These are phyloP conservation scores for Adelphocoris suturalis DNA, from an alignment of 2,888 invertebrate species.

Conservation along the genomic window DNA sequence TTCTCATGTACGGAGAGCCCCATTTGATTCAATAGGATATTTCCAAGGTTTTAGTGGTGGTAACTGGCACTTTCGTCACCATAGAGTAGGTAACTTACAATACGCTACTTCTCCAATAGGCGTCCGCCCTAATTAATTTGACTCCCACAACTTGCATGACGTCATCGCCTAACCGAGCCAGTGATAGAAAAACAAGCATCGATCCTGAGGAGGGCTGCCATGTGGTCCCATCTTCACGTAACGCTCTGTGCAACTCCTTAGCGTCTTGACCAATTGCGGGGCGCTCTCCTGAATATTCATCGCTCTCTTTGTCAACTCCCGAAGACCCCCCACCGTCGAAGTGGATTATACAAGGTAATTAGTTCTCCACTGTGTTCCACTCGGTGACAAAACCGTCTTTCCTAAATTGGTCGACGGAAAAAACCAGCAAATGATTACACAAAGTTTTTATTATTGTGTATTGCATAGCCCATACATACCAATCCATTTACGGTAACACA, in stretches of 20 bases:
- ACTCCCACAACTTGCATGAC: conserved; percentile 8
- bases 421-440: background rate
- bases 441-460: too few relatives aligned
- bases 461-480: too few relatives aligned
- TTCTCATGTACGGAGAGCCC: too few relatives aligned
- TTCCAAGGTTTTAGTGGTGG: too few relatives aligned
- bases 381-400: background rate
- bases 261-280: conserved; percentile 22
- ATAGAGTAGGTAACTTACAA: too few relatives aligned
- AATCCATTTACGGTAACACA: too few relatives aligned
- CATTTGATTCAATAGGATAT: too few relatives aligned
- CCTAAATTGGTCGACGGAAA: background rate
- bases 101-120: too few relatives aligned
- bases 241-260: conserved; percentile 21
- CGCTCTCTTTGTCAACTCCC: background rate
- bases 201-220: background rate
- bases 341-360: conserved; percentile 21
- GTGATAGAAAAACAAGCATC: background rate
- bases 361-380: background rate
- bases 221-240: conserved; percentile 39
- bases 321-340: background rate
- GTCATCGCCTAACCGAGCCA: background rate
- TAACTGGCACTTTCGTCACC: too few relatives aligned
- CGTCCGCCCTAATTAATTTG: background rate
- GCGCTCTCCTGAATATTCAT: conserved; percentile 14